Evolutionary conservation across 2,888 invertebrate species (phyloP).

Genomic region (Eupithecia tripunctaria): DNA sequence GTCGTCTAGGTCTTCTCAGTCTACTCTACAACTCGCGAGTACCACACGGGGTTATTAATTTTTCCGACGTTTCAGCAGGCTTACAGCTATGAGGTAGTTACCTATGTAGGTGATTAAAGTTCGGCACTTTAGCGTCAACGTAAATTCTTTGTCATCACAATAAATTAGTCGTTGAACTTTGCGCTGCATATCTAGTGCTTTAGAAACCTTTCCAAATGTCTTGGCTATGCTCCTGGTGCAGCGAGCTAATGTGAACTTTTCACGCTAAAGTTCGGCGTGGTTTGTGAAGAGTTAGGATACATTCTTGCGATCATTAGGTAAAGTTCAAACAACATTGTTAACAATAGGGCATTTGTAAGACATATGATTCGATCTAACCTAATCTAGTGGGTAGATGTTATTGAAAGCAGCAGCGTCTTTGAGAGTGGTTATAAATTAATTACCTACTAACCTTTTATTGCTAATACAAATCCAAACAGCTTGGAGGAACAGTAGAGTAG

Average conservation of each 20-base stretch:
- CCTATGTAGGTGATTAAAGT: not conserved
- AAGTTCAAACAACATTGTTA: slow-evolving; percentile 10
- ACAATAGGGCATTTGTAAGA: not conserved
- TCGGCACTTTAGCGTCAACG: not conserved
- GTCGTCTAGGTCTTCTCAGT: no score
- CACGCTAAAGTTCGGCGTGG: slow-evolving; percentile 11
- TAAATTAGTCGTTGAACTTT: slow-evolving; percentile 2
- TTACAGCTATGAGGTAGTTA: not conserved
- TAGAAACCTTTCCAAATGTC: slow-evolving; percentile 24
- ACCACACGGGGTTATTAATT: not conserved
- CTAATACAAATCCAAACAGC: not conserved
- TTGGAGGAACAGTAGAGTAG: not conserved
- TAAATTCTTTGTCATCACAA: not conserved
- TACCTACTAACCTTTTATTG: not conserved
- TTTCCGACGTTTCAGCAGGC: not conserved
- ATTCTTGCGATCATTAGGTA: slow-evolving; percentile 1
- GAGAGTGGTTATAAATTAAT: not conserved
- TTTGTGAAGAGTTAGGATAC: slow-evolving; percentile 4
- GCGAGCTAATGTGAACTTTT: slow-evolving; percentile 23
- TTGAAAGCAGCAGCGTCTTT: not conserved
- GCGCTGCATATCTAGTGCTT: not conserved
- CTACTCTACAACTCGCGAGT: not conserved
- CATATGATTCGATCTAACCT: not conserved
- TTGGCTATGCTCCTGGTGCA: slow-evolving; percentile 13
- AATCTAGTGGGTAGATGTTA: not conserved